Conservation (phyloP, 2,797 vertebrate genomes). For the Alouatta caraya region DNA sequence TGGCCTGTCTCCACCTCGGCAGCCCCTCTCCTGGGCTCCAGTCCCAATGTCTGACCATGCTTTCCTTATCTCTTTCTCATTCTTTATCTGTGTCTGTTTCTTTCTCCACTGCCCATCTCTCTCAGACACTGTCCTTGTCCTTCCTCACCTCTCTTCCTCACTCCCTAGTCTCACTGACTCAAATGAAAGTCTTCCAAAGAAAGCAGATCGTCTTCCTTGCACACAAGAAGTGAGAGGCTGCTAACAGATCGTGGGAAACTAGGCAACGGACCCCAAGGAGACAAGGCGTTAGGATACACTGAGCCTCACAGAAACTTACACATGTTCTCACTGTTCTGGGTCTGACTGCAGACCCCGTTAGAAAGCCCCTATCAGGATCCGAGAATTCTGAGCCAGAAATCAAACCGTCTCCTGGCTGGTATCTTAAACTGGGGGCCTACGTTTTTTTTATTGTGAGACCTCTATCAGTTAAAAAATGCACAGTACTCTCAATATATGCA, state of each 20-base stretch:
- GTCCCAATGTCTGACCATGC: constrained; percentile 39
- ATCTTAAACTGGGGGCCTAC: background rate
- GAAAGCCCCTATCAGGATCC: background rate
- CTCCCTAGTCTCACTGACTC: background rate
- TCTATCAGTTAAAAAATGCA: background rate
- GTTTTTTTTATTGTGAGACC: background rate
- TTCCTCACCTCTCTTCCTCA: background rate
- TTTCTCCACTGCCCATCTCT: constrained; percentile 51
- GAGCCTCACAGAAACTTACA: background rate
- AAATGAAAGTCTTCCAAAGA: background rate
- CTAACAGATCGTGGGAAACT: background rate
- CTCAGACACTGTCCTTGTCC: constrained; percentile 52
- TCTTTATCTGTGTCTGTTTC: constrained; percentile 56
- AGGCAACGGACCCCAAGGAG: background rate
- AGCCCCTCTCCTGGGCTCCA: constrained; percentile 32
- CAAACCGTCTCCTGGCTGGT: background rate
- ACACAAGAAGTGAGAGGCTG: background rate
- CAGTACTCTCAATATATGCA: background rate
- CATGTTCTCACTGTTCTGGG: background rate
- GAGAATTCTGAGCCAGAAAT: background rate
- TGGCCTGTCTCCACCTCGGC: background rate
- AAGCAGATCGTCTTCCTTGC: background rate
- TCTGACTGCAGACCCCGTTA: background rate
- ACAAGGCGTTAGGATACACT: accelerated
- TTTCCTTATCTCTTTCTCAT: background rate